A percentile compares a stretch with the other conserved stretches of the same genome.
Evolutionary conservation across 2,888 invertebrate species (phyloP).

Genomic region (Cataglyphis cursor): DNA sequence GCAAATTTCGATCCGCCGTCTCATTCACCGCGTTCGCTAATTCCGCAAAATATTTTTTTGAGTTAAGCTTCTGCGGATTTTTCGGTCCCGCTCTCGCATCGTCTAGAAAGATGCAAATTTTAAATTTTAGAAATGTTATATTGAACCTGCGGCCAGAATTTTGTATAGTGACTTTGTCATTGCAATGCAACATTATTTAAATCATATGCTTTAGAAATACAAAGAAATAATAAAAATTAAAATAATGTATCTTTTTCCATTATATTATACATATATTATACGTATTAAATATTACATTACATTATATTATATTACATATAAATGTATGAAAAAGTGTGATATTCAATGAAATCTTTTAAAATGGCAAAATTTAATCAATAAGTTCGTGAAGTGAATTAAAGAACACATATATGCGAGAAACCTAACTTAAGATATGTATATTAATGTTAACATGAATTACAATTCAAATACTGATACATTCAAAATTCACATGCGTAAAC

Average conservation of each 20-base stretch:
- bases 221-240: background rate
- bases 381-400: background rate
- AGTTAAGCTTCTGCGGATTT: conserved; percentile 20
- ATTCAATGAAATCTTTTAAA: background rate
- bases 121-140: background rate
- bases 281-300: too few relatives aligned
- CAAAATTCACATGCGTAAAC: background rate
- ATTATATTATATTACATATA: too few relatives aligned
- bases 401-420: background rate
- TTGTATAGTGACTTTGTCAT: background rate
- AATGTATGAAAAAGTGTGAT: background rate
- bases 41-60: conserved; percentile 34
- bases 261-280: background rate
- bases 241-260: background rate
- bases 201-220: background rate
- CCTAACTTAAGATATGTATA: background rate
- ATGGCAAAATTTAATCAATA: background rate
- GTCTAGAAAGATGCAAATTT: conserved; percentile 33
- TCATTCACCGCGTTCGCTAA: conserved; percentile 12
- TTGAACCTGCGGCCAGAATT: background rate
- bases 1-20: conserved; percentile 19
- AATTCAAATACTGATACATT: background rate
- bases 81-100: background rate
- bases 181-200: conserved; percentile 2
- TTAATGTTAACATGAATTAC: background rate